Evolutionary conservation across 2,797 vertebrate genomes (phyloP), one percentile per base, ranked within the genome.

Genomic region (Phoeniculus purpureus): DNA sequence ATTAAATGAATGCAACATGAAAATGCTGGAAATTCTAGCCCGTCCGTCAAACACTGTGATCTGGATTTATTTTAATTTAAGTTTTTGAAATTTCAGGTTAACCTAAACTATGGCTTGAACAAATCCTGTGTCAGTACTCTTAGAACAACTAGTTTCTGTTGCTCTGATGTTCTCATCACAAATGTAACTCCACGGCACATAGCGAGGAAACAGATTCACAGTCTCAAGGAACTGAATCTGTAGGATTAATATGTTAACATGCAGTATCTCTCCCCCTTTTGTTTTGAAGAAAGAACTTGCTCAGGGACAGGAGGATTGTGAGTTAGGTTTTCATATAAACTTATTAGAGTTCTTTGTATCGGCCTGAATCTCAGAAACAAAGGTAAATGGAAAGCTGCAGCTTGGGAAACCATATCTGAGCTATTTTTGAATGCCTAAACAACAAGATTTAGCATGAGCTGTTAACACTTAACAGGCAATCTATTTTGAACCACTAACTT

Each of bases 41-140:
- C 7, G 59, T 78, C 61, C 19, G 10, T 52, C 34, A 77, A 90
- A 17, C 6, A 40, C 26, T 17, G 7, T 27, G 23, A 27, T 1
- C 27, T n/a, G 8, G 5, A 9, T 87, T 80, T 58, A 78, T 71
- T 80, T 77, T 85, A 0, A 29, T 47, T 31, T 47, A 58, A 48
- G 27, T 31, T 43, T 55, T 52, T 56, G 50, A 79, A 62, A 31
- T 71, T 90, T 67, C 81, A 88, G 29, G 40, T 85, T 67, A 90
- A 21, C 45, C 64, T 86, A 32, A 76, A 15, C 21, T 59, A 16
- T 43, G 29, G 12, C 5, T 89, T 70, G 29, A 88, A 16, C 66
- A 7, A 29, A 68, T 68, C 29, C 25, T 66, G 1, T 6, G 19
- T 13, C 26, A 31, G 6, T 6, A 45, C 10, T 73, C 21, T 34